A percentile compares a stretch with the other conserved stretches of the same genome.
Evolutionary conservation across 2,113 vertebrate species (phyloP).

Genomic region (Ptychochromis oligacanthus): DNA sequence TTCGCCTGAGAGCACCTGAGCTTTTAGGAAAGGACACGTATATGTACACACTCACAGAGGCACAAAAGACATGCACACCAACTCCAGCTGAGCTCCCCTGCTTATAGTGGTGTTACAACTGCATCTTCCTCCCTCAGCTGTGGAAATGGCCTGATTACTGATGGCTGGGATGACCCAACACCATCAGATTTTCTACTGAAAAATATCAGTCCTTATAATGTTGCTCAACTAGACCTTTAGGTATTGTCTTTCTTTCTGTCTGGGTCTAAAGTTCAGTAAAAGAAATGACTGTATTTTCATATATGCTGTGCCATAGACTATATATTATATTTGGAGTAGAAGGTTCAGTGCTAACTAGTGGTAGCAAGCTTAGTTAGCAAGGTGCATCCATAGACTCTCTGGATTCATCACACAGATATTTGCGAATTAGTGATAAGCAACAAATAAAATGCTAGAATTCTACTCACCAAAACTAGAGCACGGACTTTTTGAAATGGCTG

Average conservation of each 20-base stretch:
- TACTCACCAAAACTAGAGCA: background rate
- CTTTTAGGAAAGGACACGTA: conserved; percentile 45
- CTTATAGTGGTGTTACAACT: conserved; percentile 56
- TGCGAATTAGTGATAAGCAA: background rate
- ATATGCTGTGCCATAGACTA: too few relatives aligned
- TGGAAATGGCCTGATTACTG: conserved; percentile 59
- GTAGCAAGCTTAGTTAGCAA: background rate
- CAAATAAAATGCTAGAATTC: background rate
- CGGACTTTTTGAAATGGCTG: background rate
- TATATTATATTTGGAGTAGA: background rate
- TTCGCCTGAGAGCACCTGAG: conserved; percentile 69
- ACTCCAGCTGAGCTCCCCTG: conserved; percentile 62
- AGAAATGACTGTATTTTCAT: background rate
- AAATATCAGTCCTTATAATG: background rate
- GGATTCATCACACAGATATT: background rate
- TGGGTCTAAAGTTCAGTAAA: background rate
- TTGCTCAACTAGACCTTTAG: conserved; percentile 17
- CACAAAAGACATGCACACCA: conserved; percentile 2
- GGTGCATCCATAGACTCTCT: background rate
- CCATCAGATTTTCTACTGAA: conserved; percentile 1
- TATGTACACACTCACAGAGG: conserved; percentile 7
- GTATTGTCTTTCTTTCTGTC: background rate
- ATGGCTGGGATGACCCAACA: conserved; percentile 32
- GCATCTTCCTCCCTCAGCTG: conserved; percentile 53
- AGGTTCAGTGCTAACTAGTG: background rate